These are phyloP conservation scores for Agelaius phoeniceus DNA, from an alignment of 2,113 vertebrate genomes.

Conservation along the genomic window DNA sequence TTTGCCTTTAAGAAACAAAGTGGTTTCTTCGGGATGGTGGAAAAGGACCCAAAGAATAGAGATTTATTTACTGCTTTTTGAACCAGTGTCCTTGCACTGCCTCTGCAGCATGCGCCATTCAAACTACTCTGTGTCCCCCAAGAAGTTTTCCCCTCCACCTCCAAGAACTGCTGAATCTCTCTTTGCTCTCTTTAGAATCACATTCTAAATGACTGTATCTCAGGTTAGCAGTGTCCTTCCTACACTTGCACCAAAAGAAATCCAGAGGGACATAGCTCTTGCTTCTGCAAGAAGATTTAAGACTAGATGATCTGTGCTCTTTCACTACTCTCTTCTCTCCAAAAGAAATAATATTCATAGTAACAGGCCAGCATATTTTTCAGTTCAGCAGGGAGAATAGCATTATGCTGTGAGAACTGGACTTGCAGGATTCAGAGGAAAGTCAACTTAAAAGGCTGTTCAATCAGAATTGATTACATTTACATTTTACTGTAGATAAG, in stretches of 20 bases:
- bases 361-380: background rate
- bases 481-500: background rate
- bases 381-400: background rate
- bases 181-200: background rate
- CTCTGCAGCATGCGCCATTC: background rate
- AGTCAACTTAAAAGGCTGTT: background rate
- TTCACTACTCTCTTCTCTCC: background rate
- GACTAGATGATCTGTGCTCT: background rate
- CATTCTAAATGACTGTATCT: background rate
- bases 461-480: conserved; percentile 25
- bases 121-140: background rate
- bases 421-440: background rate
- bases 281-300: background rate
- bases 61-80: background rate
- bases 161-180: background rate
- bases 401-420: background rate
- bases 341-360: background rate
- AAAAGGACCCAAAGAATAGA: background rate
- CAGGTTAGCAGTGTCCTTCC: background rate
- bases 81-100: background rate
- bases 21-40: background rate
- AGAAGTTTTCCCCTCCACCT: background rate
- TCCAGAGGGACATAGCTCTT: background rate
- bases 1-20: background rate
- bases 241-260: background rate